phyloP scores from a whole-genome alignment of 2,888 invertebrate genomes.

The Cyaniris semiargus region DNA sequence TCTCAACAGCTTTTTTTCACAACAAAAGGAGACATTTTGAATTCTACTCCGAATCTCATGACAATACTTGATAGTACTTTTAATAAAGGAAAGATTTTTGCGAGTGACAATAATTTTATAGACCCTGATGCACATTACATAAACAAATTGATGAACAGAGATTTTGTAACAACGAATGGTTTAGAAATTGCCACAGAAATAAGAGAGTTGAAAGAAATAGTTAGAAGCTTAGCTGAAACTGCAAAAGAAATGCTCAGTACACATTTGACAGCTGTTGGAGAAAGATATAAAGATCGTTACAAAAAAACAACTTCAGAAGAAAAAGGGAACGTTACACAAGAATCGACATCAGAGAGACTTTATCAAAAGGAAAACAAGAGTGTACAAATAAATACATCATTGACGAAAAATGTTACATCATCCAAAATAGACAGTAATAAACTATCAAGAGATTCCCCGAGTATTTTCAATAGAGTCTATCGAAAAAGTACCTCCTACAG shows the following conservation, averaged over 20 bases:
- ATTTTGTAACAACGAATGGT: constrained; percentile 38
- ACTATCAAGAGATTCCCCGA: constrained; percentile 46
- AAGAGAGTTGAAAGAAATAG: constrained; percentile 54
- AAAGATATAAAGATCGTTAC: not conserved
- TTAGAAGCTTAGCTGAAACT: constrained; percentile 54
- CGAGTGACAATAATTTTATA: constrained; percentile 45
- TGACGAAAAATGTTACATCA: constrained; percentile 43
- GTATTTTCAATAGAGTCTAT: constrained; percentile 49
- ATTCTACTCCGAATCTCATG: constrained; percentile 50
- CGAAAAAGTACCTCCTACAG: constrained; percentile 63
- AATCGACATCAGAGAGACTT: not conserved
- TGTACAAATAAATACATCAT: constrained; percentile 52
- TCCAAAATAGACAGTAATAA: constrained; percentile 55
- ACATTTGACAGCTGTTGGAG: constrained; percentile 41
- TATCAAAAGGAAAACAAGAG: constrained; percentile 45
- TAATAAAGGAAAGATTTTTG: constrained; percentile 56
- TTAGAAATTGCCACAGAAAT: constrained; percentile 55
- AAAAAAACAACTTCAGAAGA: not conserved
- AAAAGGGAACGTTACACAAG: not conserved
- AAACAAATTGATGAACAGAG: constrained; percentile 39
- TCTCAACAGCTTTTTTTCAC: constrained; percentile 35
- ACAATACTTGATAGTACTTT: constrained; percentile 58
- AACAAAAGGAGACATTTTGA: constrained; percentile 5
- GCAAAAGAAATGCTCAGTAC: constrained; percentile 55
- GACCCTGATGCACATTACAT: constrained; percentile 41